phyloP scores from a whole-genome alignment of 2,113 vertebrate genomes.

The Corvus hawaiiensis region DNA sequence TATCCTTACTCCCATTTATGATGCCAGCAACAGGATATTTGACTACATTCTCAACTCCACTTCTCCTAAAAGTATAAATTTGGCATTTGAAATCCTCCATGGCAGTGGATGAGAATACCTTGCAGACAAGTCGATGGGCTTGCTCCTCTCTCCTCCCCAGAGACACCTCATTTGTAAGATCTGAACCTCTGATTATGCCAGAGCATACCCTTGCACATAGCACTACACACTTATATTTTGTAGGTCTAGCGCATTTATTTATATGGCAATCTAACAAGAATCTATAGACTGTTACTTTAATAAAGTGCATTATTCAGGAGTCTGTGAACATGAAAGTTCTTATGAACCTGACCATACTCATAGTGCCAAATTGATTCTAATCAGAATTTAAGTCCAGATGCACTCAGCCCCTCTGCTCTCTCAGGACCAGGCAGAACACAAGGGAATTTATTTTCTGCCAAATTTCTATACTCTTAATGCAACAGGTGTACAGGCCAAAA shows the following conservation, averaged over 20 bases:
- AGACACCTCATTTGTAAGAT: not conserved
- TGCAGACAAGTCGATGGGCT: fast-evolving
- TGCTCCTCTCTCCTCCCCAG: not conserved
- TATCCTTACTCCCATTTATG: not conserved
- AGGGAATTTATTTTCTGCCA: not conserved
- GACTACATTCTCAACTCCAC: no score
- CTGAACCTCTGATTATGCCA: not conserved
- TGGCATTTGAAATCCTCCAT: not conserved
- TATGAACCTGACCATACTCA: not conserved
- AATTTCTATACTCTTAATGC: not conserved
- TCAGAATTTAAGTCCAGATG: not conserved
- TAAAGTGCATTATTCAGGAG: not conserved
- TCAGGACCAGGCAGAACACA: not conserved
- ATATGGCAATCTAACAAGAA: not conserved
- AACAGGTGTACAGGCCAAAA: not conserved
- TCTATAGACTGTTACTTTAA: not conserved
- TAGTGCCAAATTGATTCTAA: not conserved
- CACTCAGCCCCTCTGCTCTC: not conserved
- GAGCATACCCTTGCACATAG: no score
- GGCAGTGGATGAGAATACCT: fast-evolving
- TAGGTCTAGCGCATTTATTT: not conserved
- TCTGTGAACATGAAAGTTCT: not conserved
- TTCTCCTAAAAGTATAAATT: not conserved
- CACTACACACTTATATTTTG: not conserved
- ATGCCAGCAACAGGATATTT: not conserved